Conservation (phyloP, 2,888 invertebrate genomes). For the Chouioia cunea region DNA sequence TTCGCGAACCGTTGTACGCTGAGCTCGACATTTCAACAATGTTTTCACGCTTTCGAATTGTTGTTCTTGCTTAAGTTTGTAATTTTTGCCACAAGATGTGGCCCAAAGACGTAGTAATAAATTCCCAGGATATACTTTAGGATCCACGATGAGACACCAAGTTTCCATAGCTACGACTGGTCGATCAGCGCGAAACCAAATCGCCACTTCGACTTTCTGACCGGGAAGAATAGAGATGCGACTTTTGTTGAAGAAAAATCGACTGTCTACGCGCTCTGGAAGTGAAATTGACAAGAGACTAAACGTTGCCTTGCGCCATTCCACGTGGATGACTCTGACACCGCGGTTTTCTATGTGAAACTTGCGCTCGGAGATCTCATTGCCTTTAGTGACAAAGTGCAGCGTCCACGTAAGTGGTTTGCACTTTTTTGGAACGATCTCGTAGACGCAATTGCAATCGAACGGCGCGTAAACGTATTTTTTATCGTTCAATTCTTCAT, state of each 20-base stretch:
- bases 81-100: not conserved
- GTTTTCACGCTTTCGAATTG: constrained; percentile 45
- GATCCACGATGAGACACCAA: constrained; percentile 71
- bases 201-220: constrained; percentile 66
- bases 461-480: constrained; percentile 34
- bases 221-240: constrained; percentile 72
- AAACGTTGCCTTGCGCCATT: constrained; percentile 66
- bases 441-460: constrained; percentile 14
- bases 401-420: constrained; percentile 51
- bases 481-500: constrained; percentile 7
- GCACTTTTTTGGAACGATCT: constrained; percentile 20
- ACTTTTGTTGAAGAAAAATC: constrained; percentile 74
- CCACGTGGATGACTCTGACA: constrained; percentile 69
- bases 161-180: constrained; percentile 68
- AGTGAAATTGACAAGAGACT: constrained; percentile 38
- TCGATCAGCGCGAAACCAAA: constrained; percentile 70
- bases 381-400: constrained; percentile 43
- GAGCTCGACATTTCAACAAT: constrained; percentile 49
- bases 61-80: not conserved
- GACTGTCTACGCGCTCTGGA: constrained; percentile 55
- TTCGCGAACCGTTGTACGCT: constrained; percentile 48
- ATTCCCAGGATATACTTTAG: constrained; percentile 56
- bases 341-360: constrained; percentile 71
- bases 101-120: constrained; percentile 21
- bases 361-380: constrained; percentile 37